Conservation (phyloP, 2,888 invertebrate species). For the Epinotia ramella region DNA sequence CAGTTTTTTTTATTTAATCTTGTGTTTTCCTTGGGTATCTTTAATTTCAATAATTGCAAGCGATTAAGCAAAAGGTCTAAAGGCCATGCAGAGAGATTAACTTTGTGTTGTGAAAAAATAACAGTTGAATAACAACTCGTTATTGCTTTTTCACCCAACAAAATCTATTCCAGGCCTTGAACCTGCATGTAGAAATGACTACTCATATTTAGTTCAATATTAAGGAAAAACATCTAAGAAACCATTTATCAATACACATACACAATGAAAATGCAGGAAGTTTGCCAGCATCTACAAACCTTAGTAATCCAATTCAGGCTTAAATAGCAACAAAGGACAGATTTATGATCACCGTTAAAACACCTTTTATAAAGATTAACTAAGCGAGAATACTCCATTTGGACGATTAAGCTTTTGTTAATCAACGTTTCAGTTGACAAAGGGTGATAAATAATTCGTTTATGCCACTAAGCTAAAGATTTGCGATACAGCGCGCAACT, state of each 20-base stretch:
- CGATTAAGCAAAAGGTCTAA: neutral
- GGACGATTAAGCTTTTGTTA: slow-evolving; percentile 78
- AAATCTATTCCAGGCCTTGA: neutral
- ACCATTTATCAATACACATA: neutral
- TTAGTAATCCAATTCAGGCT: slow-evolving; percentile 43
- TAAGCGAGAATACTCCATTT: slow-evolving; percentile 70
- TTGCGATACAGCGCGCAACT: slow-evolving; percentile 31
- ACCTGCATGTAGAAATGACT: neutral
- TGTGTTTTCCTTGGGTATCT: neutral
- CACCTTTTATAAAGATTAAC: slow-evolving; percentile 73
- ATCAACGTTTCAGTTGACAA: slow-evolving; percentile 73
- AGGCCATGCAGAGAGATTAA: neutral
- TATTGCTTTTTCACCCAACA: neutral
- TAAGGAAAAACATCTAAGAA: neutral
- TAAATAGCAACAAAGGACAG: slow-evolving; percentile 63
- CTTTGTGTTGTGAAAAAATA: neutral
- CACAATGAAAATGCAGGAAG: neutral
- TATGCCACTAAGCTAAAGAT: slow-evolving; percentile 52
- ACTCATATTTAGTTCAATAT: neutral
- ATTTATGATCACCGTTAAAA: slow-evolving; percentile 69
- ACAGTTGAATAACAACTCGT: neutral
- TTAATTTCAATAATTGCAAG: neutral
- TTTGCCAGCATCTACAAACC: slow-evolving; percentile 27
- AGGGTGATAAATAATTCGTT: slow-evolving; percentile 78
- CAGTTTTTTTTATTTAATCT: neutral